Conservation (phyloP, 2,888 invertebrate species). For the Xanthia icteritia region DNA sequence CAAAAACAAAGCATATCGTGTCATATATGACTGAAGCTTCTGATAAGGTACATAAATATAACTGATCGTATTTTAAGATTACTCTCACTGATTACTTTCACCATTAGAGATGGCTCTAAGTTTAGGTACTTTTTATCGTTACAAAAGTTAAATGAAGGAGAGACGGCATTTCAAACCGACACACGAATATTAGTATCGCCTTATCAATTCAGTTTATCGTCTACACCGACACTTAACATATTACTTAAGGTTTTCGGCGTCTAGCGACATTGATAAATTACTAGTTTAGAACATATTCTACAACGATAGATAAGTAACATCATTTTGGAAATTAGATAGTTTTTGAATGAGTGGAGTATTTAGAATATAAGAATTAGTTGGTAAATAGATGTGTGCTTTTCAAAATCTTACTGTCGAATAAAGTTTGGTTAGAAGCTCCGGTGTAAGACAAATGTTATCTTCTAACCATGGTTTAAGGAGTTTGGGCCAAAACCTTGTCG, state of each 20-base stretch:
- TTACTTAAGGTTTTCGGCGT: constrained; percentile 46
- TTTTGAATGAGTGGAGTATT: background rate
- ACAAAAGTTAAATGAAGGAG: constrained; percentile 16
- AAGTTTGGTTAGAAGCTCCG: background rate
- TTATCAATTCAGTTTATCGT: constrained; percentile 51
- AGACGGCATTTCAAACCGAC: constrained; percentile 26
- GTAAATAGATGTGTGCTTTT: background rate
- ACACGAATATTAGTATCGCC: constrained; percentile 32
- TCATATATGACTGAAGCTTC: constrained; percentile 19
- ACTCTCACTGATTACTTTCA: constrained; percentile 52
- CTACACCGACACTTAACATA: constrained; percentile 44
- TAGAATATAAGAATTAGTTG: background rate
- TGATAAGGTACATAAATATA: constrained; percentile 22
- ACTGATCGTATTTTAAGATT: constrained; percentile 38
- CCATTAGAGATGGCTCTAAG: constrained; percentile 15
- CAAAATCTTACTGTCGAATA: constrained; percentile 1
- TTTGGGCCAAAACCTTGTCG: constrained; percentile 2
- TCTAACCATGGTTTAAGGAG: background rate
- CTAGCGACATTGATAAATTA: constrained; percentile 55
- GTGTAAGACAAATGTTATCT: too few species aligned
- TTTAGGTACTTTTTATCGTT: constrained; percentile 5
- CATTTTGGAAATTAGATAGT: constrained; percentile 36
- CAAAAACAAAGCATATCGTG: constrained; percentile 23
- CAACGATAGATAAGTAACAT: constrained; percentile 40
- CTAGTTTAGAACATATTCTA: constrained; percentile 45